phyloP scores from a whole-genome alignment of 2,797 vertebrate genomes.

The Tauraco hartlaubi region DNA sequence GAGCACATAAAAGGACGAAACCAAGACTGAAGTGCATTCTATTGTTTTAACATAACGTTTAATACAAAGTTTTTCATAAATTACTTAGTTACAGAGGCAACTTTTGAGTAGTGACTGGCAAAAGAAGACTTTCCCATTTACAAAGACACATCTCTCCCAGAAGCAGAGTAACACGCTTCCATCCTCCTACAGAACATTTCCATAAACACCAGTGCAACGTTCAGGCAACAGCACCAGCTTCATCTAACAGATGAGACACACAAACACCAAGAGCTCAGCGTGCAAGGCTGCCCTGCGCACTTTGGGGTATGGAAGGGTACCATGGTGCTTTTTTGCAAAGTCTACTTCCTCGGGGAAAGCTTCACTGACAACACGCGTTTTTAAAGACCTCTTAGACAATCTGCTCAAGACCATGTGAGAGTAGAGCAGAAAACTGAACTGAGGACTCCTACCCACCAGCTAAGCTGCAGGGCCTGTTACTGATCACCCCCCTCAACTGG shows the following conservation, averaged over 20 bases:
- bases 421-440: not conserved
- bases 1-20: not conserved
- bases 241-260: not conserved
- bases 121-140: not conserved
- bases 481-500: not conserved
- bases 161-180: not conserved
- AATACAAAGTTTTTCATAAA: not conserved
- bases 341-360: not conserved
- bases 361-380: fast-evolving
- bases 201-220: not conserved
- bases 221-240: not conserved
- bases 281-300: not conserved
- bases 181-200: not conserved
- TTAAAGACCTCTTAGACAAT: not conserved
- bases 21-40: not conserved
- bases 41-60: not conserved
- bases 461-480: not conserved
- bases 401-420: not conserved
- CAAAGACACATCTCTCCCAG: fast-evolving
- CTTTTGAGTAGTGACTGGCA: not conserved
- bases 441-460: not conserved
- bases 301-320: not conserved
- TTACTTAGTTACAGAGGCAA: not conserved
- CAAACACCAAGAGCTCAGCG: fast-evolving
- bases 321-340: fast-evolving